These are phyloP conservation scores for Phodopus roborovskii DNA, from an alignment of 2,113 vertebrate species.

Conservation along the genomic window DNA sequence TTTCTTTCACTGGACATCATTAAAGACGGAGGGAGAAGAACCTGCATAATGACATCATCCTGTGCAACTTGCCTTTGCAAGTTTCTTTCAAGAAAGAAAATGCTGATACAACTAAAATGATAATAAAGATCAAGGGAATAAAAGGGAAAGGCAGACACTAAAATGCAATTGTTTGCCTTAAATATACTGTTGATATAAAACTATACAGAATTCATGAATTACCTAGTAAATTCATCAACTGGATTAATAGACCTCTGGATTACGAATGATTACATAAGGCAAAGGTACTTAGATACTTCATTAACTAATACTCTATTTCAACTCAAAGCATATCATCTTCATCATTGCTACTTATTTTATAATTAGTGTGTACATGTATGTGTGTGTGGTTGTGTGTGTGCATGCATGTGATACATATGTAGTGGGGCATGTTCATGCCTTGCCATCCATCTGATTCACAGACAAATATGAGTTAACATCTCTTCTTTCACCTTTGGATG, in stretches of 20 bases:
- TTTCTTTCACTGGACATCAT: not conserved
- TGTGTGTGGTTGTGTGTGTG: no score
- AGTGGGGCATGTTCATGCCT: not conserved
- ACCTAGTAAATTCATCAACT: not conserved
- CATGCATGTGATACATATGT: not conserved
- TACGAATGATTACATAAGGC: not conserved
- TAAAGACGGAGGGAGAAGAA: not conserved
- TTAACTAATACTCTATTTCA: not conserved
- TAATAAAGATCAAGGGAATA: not conserved
- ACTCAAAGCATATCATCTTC: not conserved
- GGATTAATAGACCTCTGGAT: not conserved
- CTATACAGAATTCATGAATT: not conserved
- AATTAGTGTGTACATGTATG: not conserved
- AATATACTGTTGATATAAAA: not conserved
- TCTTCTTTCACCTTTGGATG: not conserved
- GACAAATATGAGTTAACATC: not conserved
- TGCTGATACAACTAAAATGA: not conserved
- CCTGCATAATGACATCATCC: not conserved
- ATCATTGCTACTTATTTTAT: not conserved
- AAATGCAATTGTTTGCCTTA: not conserved
- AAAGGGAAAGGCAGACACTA: not conserved
- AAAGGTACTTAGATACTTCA: not conserved
- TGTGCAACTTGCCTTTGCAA: not conserved
- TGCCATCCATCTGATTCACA: not conserved
- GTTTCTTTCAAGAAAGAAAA: not conserved